A percentile compares a stretch with the other conserved stretches of the same genome.
Evolutionary conservation across 2,113 vertebrate species (phyloP).

Genomic region (Pygathrix nemaeus): DNA sequence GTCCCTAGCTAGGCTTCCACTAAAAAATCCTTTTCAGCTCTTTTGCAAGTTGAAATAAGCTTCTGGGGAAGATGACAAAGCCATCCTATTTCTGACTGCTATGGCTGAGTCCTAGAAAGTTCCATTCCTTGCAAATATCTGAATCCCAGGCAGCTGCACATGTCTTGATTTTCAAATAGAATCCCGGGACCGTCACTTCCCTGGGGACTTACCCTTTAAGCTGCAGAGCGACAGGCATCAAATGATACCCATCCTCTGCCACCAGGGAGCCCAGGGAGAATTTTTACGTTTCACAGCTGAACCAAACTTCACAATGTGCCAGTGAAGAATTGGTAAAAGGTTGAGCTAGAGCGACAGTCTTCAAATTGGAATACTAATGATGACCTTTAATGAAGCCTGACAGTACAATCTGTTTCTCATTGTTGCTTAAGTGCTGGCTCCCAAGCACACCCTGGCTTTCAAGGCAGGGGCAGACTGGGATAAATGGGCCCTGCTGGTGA

Average conservation of each 20-base stretch:
- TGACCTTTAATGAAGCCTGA: constrained; percentile 99
- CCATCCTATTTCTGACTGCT: constrained; percentile 58
- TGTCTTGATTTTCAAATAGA: constrained; percentile 73
- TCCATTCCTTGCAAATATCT: constrained; percentile 74
- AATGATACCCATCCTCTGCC: constrained; percentile 66
- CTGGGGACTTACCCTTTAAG: constrained; percentile 78
- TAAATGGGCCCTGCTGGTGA: constrained; percentile 87
- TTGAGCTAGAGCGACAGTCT: constrained; percentile 85
- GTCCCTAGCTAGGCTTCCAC: background rate
- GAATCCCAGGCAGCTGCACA: constrained; percentile 79
- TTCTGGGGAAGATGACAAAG: background rate
- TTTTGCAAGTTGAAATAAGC: background rate
- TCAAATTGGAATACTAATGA: constrained; percentile 98
- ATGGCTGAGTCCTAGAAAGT: constrained; percentile 60
- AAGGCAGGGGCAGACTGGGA: constrained; percentile 80
- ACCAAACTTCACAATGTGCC: constrained; percentile 85
- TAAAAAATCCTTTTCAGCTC: background rate
- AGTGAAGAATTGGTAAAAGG: constrained; percentile 85
- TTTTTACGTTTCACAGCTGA: constrained; percentile 86
- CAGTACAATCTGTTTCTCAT: constrained; percentile 99
- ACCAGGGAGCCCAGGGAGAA: constrained; percentile 62
- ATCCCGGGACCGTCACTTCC: constrained; percentile 69
- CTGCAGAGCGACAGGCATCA: constrained; percentile 83
- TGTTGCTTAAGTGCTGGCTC: constrained; percentile 92
- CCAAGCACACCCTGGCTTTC: constrained; percentile 88